A percentile compares a stretch with the other conserved stretches of the same genome.
Conservation (phyloP, 2,797 vertebrate genomes). For the Sebastes hubbsi region DNA sequence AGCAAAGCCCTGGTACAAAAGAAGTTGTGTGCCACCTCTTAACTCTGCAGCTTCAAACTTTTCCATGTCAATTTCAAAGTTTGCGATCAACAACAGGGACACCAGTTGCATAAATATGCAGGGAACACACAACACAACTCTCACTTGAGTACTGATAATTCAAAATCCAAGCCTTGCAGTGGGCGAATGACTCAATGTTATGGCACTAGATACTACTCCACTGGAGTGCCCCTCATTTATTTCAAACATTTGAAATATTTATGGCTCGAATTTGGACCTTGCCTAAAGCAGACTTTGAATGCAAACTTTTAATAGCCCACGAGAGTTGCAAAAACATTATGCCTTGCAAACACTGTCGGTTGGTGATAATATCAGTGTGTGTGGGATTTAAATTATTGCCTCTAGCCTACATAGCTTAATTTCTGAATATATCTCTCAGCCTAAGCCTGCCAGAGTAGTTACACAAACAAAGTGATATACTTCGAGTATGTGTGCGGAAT, state of each 20-base stretch:
- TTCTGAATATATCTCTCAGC: slow-evolving; percentile 44
- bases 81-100: slow-evolving; percentile 4
- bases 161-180: slow-evolving; percentile 22
- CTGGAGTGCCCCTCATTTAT: slow-evolving; percentile 43
- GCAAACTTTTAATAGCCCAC: slow-evolving; percentile 46
- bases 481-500: neutral
- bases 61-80: slow-evolving; percentile 2
- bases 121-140: slow-evolving; percentile 17
- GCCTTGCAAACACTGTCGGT: slow-evolving; percentile 29
- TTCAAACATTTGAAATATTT: slow-evolving; percentile 55
- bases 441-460: slow-evolving; percentile 15
- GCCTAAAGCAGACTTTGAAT: slow-evolving; percentile 40
- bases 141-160: slow-evolving; percentile 11
- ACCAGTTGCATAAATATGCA: neutral
- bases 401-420: slow-evolving; percentile 44
- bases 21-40: neutral
- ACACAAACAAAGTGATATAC: slow-evolving; percentile 31
- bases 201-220: slow-evolving; percentile 38
- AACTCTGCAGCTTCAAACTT: slow-evolving; percentile 4
- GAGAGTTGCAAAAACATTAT: slow-evolving; percentile 14
- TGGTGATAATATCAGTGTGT: slow-evolving; percentile 49
- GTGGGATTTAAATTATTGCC: slow-evolving; percentile 57
- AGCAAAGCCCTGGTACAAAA: neutral
- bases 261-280: slow-evolving; percentile 35
- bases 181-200: slow-evolving; percentile 51